phyloP scores from a whole-genome alignment of 2,888 invertebrate genomes.

The Diachrysia chrysitis region DNA sequence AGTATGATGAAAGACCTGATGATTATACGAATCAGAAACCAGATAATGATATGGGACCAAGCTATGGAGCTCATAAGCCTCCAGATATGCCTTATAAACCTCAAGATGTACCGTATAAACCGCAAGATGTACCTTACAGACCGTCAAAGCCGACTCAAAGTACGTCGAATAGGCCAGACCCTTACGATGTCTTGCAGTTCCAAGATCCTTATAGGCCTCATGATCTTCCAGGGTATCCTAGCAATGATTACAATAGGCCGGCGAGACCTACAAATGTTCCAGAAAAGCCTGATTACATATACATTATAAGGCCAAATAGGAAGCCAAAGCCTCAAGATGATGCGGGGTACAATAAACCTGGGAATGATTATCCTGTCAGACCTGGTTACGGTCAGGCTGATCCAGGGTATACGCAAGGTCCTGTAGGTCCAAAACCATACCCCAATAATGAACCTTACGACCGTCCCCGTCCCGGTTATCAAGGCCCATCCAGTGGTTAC shows the following conservation, averaged over 20 bases:
- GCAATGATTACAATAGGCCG: constrained; percentile 52
- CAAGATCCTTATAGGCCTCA: constrained; percentile 61
- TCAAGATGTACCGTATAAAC: neutral
- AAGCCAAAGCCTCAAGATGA: constrained; percentile 69
- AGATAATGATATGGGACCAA: constrained; percentile 72
- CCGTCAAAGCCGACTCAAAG: constrained; percentile 39
- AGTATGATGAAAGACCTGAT: constrained; percentile 75
- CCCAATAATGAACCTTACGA: constrained; percentile 50
- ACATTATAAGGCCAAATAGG: constrained; percentile 77
- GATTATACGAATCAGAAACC: constrained; percentile 73
- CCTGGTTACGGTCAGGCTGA: constrained; percentile 35
- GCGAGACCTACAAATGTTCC: constrained; percentile 64
- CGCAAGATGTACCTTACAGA: neutral
- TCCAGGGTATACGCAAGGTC: constrained; percentile 55
- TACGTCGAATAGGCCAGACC: constrained; percentile 64
- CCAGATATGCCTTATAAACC: constrained; percentile 73
- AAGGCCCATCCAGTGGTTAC: constrained; percentile 68
- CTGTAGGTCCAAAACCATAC: constrained; percentile 67
- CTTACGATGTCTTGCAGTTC: constrained; percentile 74
- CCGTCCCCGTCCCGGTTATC: constrained; percentile 56
- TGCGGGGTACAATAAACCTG: constrained; percentile 47
- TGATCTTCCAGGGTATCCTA: constrained; percentile 62
- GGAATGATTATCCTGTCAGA: constrained; percentile 41
- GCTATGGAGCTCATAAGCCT: constrained; percentile 77
- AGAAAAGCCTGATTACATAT: constrained; percentile 77